Evolutionary conservation across 2,113 vertebrate species (phyloP), one percentile per base, ranked within the genome.

Genomic region (Okapia johnstoni): DNA sequence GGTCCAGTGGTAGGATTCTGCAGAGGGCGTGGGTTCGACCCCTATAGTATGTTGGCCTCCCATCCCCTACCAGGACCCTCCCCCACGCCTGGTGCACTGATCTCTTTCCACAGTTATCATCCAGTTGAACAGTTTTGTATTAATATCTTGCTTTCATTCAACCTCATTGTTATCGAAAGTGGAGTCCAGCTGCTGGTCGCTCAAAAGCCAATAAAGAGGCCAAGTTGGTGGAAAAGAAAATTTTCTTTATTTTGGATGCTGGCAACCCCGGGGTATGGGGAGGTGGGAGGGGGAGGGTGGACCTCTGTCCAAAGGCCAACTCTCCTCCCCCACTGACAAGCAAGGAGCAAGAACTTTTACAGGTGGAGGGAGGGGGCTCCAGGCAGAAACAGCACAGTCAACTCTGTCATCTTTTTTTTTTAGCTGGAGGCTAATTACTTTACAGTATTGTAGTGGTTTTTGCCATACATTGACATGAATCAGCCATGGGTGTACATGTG

Each of bases 21-120:
- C n/a, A n/a, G n/a, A n/a, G n/a, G n/a, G n/a, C n/a, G n/a, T n/a
- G n/a, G n/a, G n/a, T n/a, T n/a, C n/a, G n/a, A n/a, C n/a, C n/a
- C n/a, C n/a, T n/a, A n/a, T n/a, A 26, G 21, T 33, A 16, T 5
- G 6, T 61, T 57, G 19, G 7, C 0, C 26, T 70, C 55, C 26
- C 7, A 11, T 40, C 8, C 7, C 33, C 3, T 10, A 28, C 7
- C 5, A 15, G 8, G 7, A 6, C 21, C 13, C 2, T 13, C 77
- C 60, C 17, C 28, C 1, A 70, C 17, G 30, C 28, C 28, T 12
- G 19, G 2, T 6, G 2, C 46, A 7, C 0, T 28, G 9, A 40
- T 33, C 33, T 90, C 19, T 26, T 85, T 55, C 21, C 16, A 4
- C 16, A 15, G 26, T 36, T 30, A 13, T 36, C 21, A 1, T 50